These are phyloP conservation scores for Apomyelois bistriatella DNA, from an alignment of 2,888 invertebrate species.

Conservation along the genomic window DNA sequence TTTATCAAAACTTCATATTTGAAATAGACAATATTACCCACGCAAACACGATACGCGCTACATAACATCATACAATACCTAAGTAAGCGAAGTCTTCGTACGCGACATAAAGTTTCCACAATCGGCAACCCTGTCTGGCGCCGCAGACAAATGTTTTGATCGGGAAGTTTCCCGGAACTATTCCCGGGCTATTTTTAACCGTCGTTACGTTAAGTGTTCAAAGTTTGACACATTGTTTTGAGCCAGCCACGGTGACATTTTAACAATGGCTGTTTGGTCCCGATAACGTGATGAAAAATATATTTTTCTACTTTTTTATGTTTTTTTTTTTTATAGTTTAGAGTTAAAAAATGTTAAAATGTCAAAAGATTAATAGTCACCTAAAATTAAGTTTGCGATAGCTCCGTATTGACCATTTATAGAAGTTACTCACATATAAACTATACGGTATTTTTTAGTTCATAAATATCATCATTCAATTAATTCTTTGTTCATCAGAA, in stretches of 20 bases:
- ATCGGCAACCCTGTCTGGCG: conserved; percentile 2
- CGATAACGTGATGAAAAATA: neutral
- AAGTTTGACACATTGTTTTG: conserved; percentile 11
- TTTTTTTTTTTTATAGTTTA: neutral
- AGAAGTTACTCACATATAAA: too few species aligned
- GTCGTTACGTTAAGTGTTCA: conserved; percentile 11
- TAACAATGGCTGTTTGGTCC: conserved; percentile 7
- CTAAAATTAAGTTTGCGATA: too few species aligned
- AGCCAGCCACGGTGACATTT: conserved; percentile 5
- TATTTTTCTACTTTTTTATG: neutral
- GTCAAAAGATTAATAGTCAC: too few species aligned
- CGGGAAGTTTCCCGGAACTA: conserved; percentile 8
- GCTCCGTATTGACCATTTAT: too few species aligned
- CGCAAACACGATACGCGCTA: neutral
- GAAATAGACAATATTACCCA: neutral
- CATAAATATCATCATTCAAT: too few species aligned
- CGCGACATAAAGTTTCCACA: neutral
- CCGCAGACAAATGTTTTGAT: conserved; percentile 9
- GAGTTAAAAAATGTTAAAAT: too few species aligned
- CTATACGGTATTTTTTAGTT: too few species aligned
- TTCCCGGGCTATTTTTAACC: conserved; percentile 8
- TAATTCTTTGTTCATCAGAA: too few species aligned
- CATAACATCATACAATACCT: neutral
- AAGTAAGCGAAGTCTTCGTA: conserved; percentile 2
- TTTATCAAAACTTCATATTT: too few species aligned